Evolutionary conservation across 2,888 invertebrate species (phyloP).

Genomic region (Napeogenes inachia): DNA sequence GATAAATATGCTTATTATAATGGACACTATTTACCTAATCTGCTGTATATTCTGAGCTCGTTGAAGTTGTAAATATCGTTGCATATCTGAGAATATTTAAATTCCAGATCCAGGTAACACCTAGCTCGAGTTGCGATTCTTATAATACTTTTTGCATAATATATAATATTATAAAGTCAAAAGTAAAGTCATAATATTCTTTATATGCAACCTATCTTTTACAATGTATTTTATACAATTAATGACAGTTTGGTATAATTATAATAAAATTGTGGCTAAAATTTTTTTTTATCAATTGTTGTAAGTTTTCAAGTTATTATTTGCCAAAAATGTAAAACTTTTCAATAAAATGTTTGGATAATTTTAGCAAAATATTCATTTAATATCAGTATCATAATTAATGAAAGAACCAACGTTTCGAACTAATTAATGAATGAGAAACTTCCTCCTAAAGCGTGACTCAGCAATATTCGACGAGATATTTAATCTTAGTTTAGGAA

Average conservation of each 20-base stretch:
- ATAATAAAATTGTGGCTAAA: background rate
- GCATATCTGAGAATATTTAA: too few species aligned
- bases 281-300: background rate
- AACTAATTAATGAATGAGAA: slow-evolving; percentile 22
- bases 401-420: slow-evolving; percentile 10
- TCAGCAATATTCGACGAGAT: slow-evolving; percentile 13
- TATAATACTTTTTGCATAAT: too few species aligned
- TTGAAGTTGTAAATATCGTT: too few species aligned
- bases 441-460: slow-evolving; percentile 17
- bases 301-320: slow-evolving; percentile 6
- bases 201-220: background rate
- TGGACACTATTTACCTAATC: too few species aligned
- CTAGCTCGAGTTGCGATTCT: too few species aligned
- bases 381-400: slow-evolving; percentile 7
- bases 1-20: too few species aligned
- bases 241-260: too few species aligned
- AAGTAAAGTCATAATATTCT: too few species aligned
- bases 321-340: background rate
- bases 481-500: slow-evolving; percentile 35
- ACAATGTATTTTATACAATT: background rate
- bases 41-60: too few species aligned
- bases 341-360: too few species aligned
- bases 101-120: too few species aligned
- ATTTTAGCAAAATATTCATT: background rate
- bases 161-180: too few species aligned